phyloP scores from a whole-genome alignment of 2,113 vertebrate genomes.

The Salminus brasiliensis region DNA sequence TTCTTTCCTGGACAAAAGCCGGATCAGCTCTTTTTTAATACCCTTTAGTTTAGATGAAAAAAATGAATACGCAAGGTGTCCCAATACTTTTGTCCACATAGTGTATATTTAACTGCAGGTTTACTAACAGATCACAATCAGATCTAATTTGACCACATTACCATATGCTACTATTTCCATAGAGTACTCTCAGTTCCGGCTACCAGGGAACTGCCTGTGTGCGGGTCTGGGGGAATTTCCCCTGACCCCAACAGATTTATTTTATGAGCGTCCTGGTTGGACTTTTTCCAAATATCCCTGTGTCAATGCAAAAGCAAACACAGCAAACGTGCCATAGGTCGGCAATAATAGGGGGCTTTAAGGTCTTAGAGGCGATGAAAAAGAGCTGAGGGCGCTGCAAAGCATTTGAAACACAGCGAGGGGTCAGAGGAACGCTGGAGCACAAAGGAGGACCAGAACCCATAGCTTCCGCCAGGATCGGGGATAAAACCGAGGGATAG shows the following conservation, averaged over 20 bases:
- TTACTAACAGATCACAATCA: not conserved
- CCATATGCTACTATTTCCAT: not conserved
- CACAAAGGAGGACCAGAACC: conserved; percentile 64
- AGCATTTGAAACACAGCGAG: conserved; percentile 57
- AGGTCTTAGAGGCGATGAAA: conserved; percentile 58
- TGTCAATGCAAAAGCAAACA: conserved; percentile 73
- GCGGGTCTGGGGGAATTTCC: too few relatives aligned
- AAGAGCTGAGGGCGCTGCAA: conserved; percentile 72
- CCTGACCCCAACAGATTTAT: too few relatives aligned
- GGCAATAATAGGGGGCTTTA: conserved; percentile 73
- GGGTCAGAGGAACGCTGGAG: conserved; percentile 53
- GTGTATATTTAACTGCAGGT: not conserved
- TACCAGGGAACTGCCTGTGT: too few relatives aligned
- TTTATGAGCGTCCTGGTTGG: not conserved
- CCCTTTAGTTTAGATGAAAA: too few relatives aligned
- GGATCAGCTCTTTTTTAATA: too few relatives aligned
- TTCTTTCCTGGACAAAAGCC: too few relatives aligned
- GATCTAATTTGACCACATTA: not conserved
- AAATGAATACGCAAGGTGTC: too few relatives aligned
- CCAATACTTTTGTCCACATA: too few relatives aligned
- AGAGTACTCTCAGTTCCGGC: too few relatives aligned
- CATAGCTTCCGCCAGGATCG: conserved; percentile 56
- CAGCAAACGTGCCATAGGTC: conserved; percentile 63
- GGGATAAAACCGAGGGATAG: conserved; percentile 51
- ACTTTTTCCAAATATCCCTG: not conserved